phyloP scores from a whole-genome alignment of 2,888 invertebrate species.

The Eristalis intricaria region DNA sequence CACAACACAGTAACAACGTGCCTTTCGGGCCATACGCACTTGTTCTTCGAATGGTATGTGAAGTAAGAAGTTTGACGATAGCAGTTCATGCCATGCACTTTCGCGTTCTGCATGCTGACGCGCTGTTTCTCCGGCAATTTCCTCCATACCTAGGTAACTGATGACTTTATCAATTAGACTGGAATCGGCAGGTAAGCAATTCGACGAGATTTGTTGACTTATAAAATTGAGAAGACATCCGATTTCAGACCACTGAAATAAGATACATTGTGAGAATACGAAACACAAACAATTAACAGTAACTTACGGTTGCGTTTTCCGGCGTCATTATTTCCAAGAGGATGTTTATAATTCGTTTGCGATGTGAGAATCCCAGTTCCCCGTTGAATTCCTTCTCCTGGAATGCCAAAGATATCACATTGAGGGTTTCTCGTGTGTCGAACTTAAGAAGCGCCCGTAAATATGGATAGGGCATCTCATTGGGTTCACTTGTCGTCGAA shows the following conservation, averaged over 20 bases:
- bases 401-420: conserved; percentile 92
- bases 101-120: conserved; percentile 86
- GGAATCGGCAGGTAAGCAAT: conserved; percentile 79
- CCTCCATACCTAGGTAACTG: conserved; percentile 83
- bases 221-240: conserved; percentile 86
- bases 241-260: conserved; percentile 81
- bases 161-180: conserved; percentile 84
- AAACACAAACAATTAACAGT: background rate
- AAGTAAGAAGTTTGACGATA: conserved; percentile 84
- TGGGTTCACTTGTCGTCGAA: conserved; percentile 84
- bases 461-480: conserved; percentile 87
- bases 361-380: conserved; percentile 87
- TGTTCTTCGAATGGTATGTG: conserved; percentile 84
- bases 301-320: conserved; percentile 85
- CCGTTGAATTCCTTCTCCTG: conserved; percentile 90
- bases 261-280: background rate
- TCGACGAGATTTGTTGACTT: conserved; percentile 84
- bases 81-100: conserved; percentile 87
- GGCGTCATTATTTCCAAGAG: conserved; percentile 88
- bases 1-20: conserved; percentile 87
- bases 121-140: conserved; percentile 78
- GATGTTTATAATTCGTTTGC: conserved; percentile 90
- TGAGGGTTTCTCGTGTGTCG: conserved; percentile 92
- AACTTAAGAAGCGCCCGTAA: conserved; percentile 89
- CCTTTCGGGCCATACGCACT: conserved; percentile 84